These are phyloP conservation scores for Drosophila bunnanda DNA, from an alignment of 2,888 invertebrate species.

Conservation along the genomic window DNA sequence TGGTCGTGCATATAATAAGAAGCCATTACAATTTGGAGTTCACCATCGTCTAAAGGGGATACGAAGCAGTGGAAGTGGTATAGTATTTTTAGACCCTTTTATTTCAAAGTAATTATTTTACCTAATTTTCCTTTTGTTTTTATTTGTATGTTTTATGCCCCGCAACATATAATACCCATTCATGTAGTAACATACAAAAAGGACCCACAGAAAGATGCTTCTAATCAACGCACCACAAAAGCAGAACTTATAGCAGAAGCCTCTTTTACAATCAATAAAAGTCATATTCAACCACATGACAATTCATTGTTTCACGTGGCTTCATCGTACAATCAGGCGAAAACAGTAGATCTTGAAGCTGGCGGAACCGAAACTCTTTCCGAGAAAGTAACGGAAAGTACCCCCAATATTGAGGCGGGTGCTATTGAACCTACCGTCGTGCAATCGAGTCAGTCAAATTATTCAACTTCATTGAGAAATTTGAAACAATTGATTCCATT, in stretches of 20 bases:
- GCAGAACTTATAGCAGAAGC: conserved; percentile 40
- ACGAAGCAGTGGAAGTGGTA: conserved; percentile 84
- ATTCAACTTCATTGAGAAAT: neutral
- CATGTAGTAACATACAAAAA: conserved; percentile 92
- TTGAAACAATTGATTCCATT: neutral
- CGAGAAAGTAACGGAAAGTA: conserved; percentile 1
- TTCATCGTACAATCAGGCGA: conserved; percentile 65
- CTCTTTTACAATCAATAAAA: conserved; percentile 39
- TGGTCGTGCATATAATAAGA: conserved; percentile 49
- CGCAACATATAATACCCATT: conserved; percentile 18
- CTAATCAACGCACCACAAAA: conserved; percentile 49
- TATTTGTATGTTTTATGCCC: conserved; percentile 44
- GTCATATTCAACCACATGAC: conserved; percentile 73
- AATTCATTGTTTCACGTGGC: conserved; percentile 80
- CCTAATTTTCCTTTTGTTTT: conserved; percentile 56
- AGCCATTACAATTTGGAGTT: conserved; percentile 68
- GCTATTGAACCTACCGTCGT: too few relatives aligned
- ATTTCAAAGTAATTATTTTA: conserved; percentile 27
- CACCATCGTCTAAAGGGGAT: conserved; percentile 84
- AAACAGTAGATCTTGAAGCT: conserved; percentile 25
- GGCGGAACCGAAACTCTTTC: neutral
- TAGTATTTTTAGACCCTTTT: conserved; percentile 33
- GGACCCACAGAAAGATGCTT: conserved; percentile 83
- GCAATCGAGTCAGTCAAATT: neutral
- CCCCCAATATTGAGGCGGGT: neutral